Base-by-base conservation (phyloP, 2,113 vertebrate species). In the Lasiurus cinereus region DNA sequence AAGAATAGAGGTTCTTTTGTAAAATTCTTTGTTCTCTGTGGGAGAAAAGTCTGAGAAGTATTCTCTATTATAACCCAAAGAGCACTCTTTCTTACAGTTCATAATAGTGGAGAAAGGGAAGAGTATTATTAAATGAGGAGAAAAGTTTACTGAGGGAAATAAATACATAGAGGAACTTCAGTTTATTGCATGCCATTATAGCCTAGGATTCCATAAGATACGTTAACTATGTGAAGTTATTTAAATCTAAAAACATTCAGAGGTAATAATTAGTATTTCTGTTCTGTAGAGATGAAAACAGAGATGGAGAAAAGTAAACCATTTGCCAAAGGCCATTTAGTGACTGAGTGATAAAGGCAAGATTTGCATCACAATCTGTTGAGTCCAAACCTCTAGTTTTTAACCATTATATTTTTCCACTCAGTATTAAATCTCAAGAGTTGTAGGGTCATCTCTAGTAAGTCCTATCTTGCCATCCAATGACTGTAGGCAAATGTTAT, bases 21-120 rank as follows among this genome's bases (percentile, higher is more conserved):
- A 96, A 85, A 72, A 93, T 83, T 88, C 96, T 97, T 96, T 97
- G 90, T 95, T 97, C 97, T 96, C 97, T 97, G 97, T 94, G 56
- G 97, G 97, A 97, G 73, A 83, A 97, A 97, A 96, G 95, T 92
- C 95, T 96, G 84, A 97, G 92, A 95, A 97, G 96, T 93, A 95
- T 48, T 96, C 96, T 96, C 97, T 95, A 97, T 97, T 97, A 93
- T 97, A 96, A 86, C 93, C 69, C 93, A 95, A 94, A 97, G 92
- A 96, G 73, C 50, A 95, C 94, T 96, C 93, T 96, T 97, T 88
- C 93, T 94, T 66, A 27, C 82, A 86, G 84, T 77, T 46, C 82
- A 72, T 96, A 97, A 92, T 95, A 84, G 94, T 52, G n/a, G 93
- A 85, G 43, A 88, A 92, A 96, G 52, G 56, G 56, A 92, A 96